These are phyloP conservation scores for Pterocles orientalis DNA, from an alignment of 2,113 vertebrate species.

Conservation along the genomic window DNA sequence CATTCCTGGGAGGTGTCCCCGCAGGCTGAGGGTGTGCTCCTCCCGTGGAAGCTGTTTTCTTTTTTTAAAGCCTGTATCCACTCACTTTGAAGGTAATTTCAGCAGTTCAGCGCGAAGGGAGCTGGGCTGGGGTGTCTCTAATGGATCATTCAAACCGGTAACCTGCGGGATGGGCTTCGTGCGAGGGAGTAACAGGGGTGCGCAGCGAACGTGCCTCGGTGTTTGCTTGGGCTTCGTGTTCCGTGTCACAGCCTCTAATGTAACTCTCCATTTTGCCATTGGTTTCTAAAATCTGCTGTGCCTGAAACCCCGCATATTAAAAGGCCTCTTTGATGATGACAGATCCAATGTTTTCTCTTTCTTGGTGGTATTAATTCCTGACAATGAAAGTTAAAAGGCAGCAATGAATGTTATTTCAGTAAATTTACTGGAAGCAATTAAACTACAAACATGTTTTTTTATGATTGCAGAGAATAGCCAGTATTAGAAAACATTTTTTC, in stretches of 20 bases:
- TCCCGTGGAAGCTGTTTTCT: not conserved
- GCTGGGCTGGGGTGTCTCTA: not conserved
- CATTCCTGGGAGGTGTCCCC: accelerated
- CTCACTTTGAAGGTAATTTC: not conserved
- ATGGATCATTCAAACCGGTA: not conserved
- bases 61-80: not conserved
- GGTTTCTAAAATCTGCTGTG: constrained; percentile 33
- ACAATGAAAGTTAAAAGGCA: constrained; percentile 13
- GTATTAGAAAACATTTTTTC: not conserved
- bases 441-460: constrained; percentile 1
- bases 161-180: not conserved
- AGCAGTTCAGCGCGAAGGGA: not conserved
- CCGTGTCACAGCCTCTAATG: constrained; percentile 17
- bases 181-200: not conserved
- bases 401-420: not conserved
- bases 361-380: constrained; percentile 23
- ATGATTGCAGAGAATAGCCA: not conserved
- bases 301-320: constrained; percentile 39
- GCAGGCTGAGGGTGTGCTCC: accelerated
- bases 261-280: constrained; percentile 63
- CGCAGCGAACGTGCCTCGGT: not conserved
- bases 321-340: not conserved
- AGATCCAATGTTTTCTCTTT: not conserved
- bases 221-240: not conserved
- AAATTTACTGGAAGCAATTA: constrained; percentile 44